These are phyloP conservation scores for Oligia strigilis DNA, from an alignment of 2,888 invertebrate species.

Conservation along the genomic window DNA sequence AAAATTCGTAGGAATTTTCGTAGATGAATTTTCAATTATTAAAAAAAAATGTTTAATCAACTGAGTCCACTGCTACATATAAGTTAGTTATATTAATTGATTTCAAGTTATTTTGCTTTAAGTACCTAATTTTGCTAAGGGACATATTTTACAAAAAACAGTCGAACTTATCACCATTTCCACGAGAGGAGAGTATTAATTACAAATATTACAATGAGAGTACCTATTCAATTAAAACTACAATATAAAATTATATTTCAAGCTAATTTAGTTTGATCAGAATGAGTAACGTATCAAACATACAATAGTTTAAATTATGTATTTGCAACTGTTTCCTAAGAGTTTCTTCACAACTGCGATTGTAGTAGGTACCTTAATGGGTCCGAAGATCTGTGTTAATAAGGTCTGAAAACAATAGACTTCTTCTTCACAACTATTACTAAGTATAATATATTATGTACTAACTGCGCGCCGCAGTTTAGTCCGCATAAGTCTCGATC, in stretches of 20 bases:
- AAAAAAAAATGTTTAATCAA: not conserved
- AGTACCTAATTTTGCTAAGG: not conserved
- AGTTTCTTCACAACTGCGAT: not conserved
- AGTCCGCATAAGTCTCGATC: not conserved
- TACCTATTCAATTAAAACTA: not conserved
- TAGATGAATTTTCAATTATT: not conserved
- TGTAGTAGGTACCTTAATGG: not conserved
- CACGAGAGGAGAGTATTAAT: not conserved
- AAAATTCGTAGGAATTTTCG: not conserved
- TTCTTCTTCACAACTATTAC: not conserved
- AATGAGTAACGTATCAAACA: not conserved
- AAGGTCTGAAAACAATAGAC: not conserved
- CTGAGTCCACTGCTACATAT: not conserved
- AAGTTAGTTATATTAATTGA: not conserved
- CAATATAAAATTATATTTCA: not conserved
- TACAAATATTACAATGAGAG: not conserved
- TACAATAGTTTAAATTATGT: not conserved
- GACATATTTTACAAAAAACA: not conserved
- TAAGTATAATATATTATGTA: not conserved
- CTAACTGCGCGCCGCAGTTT: not conserved
- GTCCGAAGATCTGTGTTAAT: not conserved
- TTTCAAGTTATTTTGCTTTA: no score
- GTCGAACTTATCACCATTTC: not conserved
- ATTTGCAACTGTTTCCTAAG: conserved; percentile 1
- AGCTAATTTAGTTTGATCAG: not conserved